A percentile compares a stretch with the other conserved stretches of the same genome.
Evolutionary conservation across 2,888 invertebrate species (phyloP).

Genomic region (Lepidocyrtoides sp.): DNA sequence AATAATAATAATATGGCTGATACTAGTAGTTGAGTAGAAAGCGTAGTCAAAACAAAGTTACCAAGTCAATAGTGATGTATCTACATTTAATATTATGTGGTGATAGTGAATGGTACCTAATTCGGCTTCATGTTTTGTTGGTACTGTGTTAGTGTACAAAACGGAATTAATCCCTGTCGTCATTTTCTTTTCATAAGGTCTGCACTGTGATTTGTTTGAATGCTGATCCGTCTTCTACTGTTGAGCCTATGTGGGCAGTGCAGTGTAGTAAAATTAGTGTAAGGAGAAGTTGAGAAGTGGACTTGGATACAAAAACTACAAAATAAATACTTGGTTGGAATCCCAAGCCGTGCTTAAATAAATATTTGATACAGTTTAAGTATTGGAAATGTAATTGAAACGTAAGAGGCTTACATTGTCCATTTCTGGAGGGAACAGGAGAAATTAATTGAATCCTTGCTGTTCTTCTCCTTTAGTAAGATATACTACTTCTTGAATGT

Average conservation of each 20-base stretch:
- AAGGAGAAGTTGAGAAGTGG: neutral
- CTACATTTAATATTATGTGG: too few relatives aligned
- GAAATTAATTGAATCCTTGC: neutral
- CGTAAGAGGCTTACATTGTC: neutral
- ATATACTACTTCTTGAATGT: neutral
- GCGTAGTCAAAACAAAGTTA: neutral
- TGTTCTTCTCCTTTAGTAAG: neutral
- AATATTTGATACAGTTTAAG: neutral
- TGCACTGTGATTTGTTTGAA: neutral
- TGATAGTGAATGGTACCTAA: too few relatives aligned
- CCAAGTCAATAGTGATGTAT: neutral
- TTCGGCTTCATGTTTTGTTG: neutral
- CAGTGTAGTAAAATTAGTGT: neutral
- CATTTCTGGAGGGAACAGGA: neutral
- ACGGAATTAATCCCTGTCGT: neutral
- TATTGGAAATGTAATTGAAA: neutral
- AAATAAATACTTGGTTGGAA: neutral
- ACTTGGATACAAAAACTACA: neutral
- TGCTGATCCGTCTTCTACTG: neutral
- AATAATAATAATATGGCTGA: neutral
- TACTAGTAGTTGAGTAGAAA: neutral
- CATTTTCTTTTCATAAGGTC: neutral
- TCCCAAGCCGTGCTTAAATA: neutral
- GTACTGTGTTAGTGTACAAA: neutral
- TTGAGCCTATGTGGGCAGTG: neutral